Conservation (phyloP, 1,140 invertebrate genomes). For the Agrilus planipennis region DNA sequence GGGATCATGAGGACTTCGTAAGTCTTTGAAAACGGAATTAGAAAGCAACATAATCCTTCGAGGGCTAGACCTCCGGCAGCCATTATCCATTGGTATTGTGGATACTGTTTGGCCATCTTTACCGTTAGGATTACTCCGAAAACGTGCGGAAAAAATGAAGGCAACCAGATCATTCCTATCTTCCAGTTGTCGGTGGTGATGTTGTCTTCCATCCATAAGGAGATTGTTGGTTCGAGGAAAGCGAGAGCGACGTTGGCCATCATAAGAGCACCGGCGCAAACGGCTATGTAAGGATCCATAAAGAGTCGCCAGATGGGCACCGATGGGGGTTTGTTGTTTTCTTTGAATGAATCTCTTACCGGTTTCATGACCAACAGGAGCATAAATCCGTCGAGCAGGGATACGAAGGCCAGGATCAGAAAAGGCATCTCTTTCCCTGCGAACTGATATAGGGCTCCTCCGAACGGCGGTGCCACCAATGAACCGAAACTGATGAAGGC, state of each 20-base stretch:
- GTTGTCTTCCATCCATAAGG: constrained; percentile 96
- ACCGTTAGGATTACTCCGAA: constrained; percentile 94
- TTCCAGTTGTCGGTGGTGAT: constrained; percentile 95
- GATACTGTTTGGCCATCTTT: constrained; percentile 85
- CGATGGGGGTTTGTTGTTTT: constrained; percentile 47
- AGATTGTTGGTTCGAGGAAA: constrained; percentile 97
- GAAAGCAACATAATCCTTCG: constrained; percentile 91
- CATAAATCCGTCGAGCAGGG: constrained; percentile 88
- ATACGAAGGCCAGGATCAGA: constrained; percentile 88
- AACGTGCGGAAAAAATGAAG: constrained; percentile 97
- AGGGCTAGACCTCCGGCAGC: constrained; percentile 84
- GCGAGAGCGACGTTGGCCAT: constrained; percentile 99
- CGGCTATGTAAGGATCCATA: constrained; percentile 96
- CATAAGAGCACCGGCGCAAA: constrained; percentile 92
- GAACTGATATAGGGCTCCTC: constrained; percentile 93
- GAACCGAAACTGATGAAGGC: constrained; percentile 99
- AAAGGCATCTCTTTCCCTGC: constrained; percentile 98
- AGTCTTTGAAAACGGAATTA: constrained; percentile 86
- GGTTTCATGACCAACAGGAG: constrained; percentile 95
- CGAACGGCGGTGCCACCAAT: constrained; percentile 99
- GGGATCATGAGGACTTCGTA: constrained; percentile 94
- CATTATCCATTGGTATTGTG: constrained; percentile 94
- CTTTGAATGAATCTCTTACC: constrained; percentile 65
- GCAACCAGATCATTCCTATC: constrained; percentile 98
- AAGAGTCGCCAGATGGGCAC: constrained; percentile 90